A percentile compares a stretch with the other conserved stretches of the same genome.
Conservation (phyloP, 2,797 vertebrate genomes). For the Arremon aurantiirostris region DNA sequence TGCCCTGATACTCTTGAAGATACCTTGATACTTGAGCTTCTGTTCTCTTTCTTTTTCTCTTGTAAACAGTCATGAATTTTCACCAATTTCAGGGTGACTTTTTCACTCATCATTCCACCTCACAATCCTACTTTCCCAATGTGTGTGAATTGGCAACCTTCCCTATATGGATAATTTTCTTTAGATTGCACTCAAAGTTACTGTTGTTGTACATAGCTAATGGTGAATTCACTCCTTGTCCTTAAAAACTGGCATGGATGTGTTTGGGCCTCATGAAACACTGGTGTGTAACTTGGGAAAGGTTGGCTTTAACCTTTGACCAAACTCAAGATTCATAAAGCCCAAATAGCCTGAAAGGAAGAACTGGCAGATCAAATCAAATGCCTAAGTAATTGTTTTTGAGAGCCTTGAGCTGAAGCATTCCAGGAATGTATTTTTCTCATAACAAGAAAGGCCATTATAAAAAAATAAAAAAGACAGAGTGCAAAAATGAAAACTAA, state of each 20-base stretch:
- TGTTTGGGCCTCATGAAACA: neutral
- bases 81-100: neutral
- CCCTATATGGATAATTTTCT: neutral
- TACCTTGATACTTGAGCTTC: neutral
- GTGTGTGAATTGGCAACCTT: neutral
- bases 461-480: neutral
- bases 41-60: neutral
- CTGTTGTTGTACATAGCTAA: neutral
- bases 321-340: neutral
- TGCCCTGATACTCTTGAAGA: neutral
- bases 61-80: neutral
- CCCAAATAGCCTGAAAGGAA: neutral
- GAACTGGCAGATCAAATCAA: slow-evolving; percentile 20
- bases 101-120: neutral
- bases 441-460: neutral
- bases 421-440: slow-evolving; percentile 47
- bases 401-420: slow-evolving; percentile 26
- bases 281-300: neutral
- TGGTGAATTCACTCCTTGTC: neutral
- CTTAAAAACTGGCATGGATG: neutral
- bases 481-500: neutral
- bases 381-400: slow-evolving; percentile 60
- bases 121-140: neutral
- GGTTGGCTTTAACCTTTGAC: neutral
- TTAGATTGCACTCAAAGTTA: neutral